Base-by-base conservation (phyloP, 2,113 vertebrate species). In the Eurypyga helias region DNA sequence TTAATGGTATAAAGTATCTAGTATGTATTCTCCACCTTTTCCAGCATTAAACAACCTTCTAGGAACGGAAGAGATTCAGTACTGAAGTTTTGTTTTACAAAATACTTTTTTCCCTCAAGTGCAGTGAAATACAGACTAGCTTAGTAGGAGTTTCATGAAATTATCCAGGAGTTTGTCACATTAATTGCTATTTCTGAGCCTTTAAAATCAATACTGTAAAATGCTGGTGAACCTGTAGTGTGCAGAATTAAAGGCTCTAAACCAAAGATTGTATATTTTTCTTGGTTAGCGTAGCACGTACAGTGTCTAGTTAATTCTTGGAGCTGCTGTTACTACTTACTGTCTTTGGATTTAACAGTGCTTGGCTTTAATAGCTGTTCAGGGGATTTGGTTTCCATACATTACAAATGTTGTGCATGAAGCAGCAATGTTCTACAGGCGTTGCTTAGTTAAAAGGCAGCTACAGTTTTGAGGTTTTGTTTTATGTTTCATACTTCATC, bases 161-260 rank as follows among this genome's bases (percentile, higher is more conserved):
- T 93, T 90, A 71, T 66, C 33, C 25, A 55, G 69, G 84, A 91
- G 14, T 89, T 94, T 87, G 26, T 91, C 25, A 46, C 41, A 54
- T 71, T 66, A 60, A 55, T 85, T 88, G 7, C 62, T 54, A 9
- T 60, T 92, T 83, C 51, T 81, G 51, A 89, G n/a, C n/a, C 73
- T 87, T 69, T 87, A 92, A 71, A 90, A 84, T 91, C 43, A 85
- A 69, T 58, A 67, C 17, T 86, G 58, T 54, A 80, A 96, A 96
- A 55, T 41, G 25, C 45, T 57, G 62, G 73, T 3, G 14, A 77
- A 45, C 83, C 83, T 80, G 83, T 10, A 86, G 17, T n/a, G 57
- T 38, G 36, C 10, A 38, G 84, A 97, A 95, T 87, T 71, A 83
- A 75, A 58, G 46, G 20, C 62, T 94, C 25, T 62, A 87, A 95